Base-by-base conservation (phyloP, 1,140 invertebrate genomes). In the Cataglyphis hispanica region DNA sequence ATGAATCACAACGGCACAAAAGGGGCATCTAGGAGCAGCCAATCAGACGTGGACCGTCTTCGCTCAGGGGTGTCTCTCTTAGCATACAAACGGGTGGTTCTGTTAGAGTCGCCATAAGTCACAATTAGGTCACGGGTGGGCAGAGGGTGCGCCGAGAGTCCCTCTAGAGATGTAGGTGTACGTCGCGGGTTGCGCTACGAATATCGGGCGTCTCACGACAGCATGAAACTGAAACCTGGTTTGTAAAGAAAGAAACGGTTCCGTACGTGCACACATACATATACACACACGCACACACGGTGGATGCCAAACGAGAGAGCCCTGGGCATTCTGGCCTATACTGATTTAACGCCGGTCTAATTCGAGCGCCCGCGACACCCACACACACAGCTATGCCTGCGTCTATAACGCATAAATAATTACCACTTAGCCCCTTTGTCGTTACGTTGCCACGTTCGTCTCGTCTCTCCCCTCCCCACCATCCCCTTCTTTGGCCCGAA, bases 91-190 rank as follows among this genome's bases (percentile, higher is more conserved):
- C 86, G 85, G 89, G 84, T 87, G 84, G 74, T 88, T 91, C 89
- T 93, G 91, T 93, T 92, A 92, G 86, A 92, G 88, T 76, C 89
- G 91, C 92, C 92, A 94, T 94, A 94, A 94, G 92, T 94, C 92
- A 94, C 93, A 94, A 94, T 94, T 94, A 94, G 92, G 90, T 93
- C 91, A 92, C 89, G 77, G 61, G 88, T 90, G 78, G 78, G 72
- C 75, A 75, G 74, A 74, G 91, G 92, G 91, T 90, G 89, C 78
- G 92, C 70, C 90, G 50, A 84, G 50, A 84, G 37, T 86, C 83
- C 87, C 64, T 89, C 78, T 86, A 76, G 87, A 74, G n/a, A 86
- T 88, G 88, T 90, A 86, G 74, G 91, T 91, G 90, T 93, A 78
- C 56, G 86, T 50, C 16, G 46, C 61, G 56, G 40, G 56, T 13